phyloP scores from a whole-genome alignment of 2,797 vertebrate species.

The Thripadectes ignobilis region DNA sequence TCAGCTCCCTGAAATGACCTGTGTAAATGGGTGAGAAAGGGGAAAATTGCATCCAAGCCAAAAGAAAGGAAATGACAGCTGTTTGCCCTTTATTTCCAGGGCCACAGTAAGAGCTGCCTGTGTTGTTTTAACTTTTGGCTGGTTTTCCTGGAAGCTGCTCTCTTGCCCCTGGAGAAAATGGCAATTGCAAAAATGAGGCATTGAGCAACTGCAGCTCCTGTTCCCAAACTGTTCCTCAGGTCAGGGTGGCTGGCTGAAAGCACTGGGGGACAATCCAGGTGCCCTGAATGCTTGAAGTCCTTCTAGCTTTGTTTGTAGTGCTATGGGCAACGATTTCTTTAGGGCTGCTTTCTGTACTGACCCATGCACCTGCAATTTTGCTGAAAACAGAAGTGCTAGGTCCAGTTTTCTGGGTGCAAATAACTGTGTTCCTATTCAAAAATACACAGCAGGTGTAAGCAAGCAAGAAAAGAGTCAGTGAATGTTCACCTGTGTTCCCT shows the following conservation, averaged over 20 bases:
- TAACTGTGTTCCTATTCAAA: neutral
- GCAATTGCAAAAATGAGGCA: neutral
- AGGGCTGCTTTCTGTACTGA: neutral
- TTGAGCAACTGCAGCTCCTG: neutral
- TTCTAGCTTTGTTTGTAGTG: neutral
- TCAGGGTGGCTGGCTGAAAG: neutral
- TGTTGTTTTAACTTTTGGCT: constrained; percentile 24
- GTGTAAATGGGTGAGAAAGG: neutral
- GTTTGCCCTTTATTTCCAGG: neutral
- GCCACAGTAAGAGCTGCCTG: neutral
- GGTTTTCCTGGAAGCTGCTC: constrained; percentile 30
- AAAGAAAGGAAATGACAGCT: neutral
- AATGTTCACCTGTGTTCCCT: neutral
- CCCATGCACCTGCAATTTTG: neutral
- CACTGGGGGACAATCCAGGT: neutral
- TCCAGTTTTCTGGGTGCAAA: neutral
- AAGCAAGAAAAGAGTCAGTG: neutral
- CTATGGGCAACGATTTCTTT: neutral
- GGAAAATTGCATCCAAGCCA: neutral
- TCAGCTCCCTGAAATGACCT: neutral
- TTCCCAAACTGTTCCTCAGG: neutral
- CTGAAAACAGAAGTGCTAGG: neutral
- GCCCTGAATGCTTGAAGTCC: neutral
- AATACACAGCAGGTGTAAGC: neutral
- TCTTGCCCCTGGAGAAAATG: neutral